Evolutionary conservation across 2,797 vertebrate species (phyloP).

Genomic region (Rhincodon typus): DNA sequence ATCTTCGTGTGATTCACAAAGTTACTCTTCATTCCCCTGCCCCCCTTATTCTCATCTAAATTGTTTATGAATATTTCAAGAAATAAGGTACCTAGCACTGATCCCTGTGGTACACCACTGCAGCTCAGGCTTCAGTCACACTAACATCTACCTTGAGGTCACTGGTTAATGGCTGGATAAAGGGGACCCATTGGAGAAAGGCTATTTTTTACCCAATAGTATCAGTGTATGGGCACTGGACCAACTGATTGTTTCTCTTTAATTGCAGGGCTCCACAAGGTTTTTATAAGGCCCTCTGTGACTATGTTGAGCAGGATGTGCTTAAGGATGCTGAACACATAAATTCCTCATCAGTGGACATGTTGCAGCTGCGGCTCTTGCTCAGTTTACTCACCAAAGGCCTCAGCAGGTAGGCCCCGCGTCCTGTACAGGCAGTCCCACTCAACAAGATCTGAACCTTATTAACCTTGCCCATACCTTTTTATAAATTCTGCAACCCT

Average conservation of each 20-base stretch:
- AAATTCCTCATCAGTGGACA: conserved; percentile 69
- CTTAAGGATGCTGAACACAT: conserved; percentile 72
- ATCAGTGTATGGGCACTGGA: neutral
- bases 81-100: too few species aligned
- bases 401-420: conserved; percentile 62
- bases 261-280: conserved; percentile 71
- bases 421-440: too few species aligned
- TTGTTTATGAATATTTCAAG: too few species aligned
- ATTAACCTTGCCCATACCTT: too few species aligned
- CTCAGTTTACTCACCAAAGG: conserved; percentile 73
- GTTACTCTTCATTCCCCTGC: too few species aligned
- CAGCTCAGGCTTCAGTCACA: too few species aligned
- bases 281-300: conserved; percentile 77
- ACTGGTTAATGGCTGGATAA: neutral
- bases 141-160: too few species aligned
- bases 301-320: conserved; percentile 75
- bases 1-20: too few species aligned
- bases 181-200: neutral
- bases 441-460: neutral
- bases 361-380: conserved; percentile 83
- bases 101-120: too few species aligned
- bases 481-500: too few species aligned
- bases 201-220: neutral
- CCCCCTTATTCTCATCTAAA: too few species aligned
- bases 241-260: neutral